phyloP scores from a whole-genome alignment of 2,797 vertebrate genomes.

The Sebastes cheni region DNA sequence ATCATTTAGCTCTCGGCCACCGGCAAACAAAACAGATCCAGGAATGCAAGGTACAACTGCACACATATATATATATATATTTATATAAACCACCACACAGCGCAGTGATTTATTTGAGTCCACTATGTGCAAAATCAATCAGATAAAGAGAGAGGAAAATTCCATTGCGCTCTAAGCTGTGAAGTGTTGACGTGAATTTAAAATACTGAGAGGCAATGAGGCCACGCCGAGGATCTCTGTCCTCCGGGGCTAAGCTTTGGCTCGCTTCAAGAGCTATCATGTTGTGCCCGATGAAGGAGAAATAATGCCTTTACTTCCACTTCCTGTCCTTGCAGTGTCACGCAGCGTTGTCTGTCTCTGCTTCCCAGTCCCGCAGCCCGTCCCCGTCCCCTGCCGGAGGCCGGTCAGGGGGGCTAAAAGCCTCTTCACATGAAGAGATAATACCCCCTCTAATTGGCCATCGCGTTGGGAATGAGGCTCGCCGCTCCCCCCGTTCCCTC shows the following conservation, averaged over 20 bases:
- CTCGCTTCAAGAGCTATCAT: slow-evolving; percentile 63
- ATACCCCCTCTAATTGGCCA: slow-evolving; percentile 73
- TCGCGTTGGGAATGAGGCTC: slow-evolving; percentile 54
- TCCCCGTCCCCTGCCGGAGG: slow-evolving; percentile 26
- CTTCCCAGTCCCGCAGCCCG: slow-evolving; percentile 14
- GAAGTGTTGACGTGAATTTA: slow-evolving; percentile 59
- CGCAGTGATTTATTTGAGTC: slow-evolving; percentile 27
- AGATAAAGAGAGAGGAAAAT: slow-evolving; percentile 36
- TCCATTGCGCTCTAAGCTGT: slow-evolving; percentile 26
- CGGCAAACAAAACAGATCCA: slow-evolving; percentile 1
- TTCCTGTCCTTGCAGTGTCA: slow-evolving; percentile 60
- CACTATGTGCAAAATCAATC: slow-evolving; percentile 50
- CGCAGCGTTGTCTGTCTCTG: slow-evolving; percentile 29
- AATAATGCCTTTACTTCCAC: slow-evolving; percentile 70
- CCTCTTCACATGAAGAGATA: slow-evolving; percentile 70
- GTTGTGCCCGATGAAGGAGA: slow-evolving; percentile 65
- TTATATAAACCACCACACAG: background rate
- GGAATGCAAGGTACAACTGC: background rate
- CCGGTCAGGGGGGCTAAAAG: slow-evolving; percentile 58
- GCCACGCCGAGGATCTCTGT: slow-evolving; percentile 46
- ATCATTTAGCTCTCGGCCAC: background rate
- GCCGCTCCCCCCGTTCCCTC: slow-evolving; percentile 40
- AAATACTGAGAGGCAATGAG: slow-evolving; percentile 57
- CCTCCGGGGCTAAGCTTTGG: slow-evolving; percentile 47
- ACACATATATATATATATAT: background rate